Base-by-base conservation (phyloP, 2,888 invertebrate species). In the Pristionchus exspectatus region DNA sequence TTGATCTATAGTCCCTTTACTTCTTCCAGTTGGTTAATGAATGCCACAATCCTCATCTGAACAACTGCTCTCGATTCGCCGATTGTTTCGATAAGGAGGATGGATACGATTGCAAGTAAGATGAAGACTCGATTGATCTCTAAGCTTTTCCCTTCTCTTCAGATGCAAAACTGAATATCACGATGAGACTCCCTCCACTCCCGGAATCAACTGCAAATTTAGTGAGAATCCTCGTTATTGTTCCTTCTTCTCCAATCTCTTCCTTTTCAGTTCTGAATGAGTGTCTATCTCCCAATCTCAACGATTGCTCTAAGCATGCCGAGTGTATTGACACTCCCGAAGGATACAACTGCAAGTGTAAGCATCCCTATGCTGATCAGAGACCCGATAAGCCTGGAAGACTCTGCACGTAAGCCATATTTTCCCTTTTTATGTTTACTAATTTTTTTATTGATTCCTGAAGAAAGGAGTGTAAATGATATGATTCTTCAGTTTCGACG, bases 261-360 rank as follows among this genome's bases (percentile, higher is more conserved):
- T 88, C 63, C 27, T 44, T 30, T 30, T n/a, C 92, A 93, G 93
- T 93, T 85, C 92, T 93, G 90, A 92, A 94, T 90, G 94, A 94
- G 89, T 94, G 94, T 88, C 88, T 90, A 0, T 90, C 92, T 86
- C 90, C 90, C 38, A 90, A 88, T 56, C 91, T 91, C 86, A 93
- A 94, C 89, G 93, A 94, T 89, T 94, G 94, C 90, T 91, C 92
- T 89, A 90, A 90, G 90, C 90, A 94, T 77, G 95, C 95, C 30
- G 90, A 92, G 24, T 95, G 95, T 90, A 93, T 94, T 50, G 95
- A 95, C 90, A 92, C 93, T 33, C 93, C 93, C 30, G 94, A 94
- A 27, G 93, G 94, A 44, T 94, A 93, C 91, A 90, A 89, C 18
- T 95, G 95, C 90, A 86, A 93, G 87, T 93, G 92, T 90, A 91